Conservation (phyloP, 2,888 invertebrate genomes). For the Pseudeuparius sepicola region DNA sequence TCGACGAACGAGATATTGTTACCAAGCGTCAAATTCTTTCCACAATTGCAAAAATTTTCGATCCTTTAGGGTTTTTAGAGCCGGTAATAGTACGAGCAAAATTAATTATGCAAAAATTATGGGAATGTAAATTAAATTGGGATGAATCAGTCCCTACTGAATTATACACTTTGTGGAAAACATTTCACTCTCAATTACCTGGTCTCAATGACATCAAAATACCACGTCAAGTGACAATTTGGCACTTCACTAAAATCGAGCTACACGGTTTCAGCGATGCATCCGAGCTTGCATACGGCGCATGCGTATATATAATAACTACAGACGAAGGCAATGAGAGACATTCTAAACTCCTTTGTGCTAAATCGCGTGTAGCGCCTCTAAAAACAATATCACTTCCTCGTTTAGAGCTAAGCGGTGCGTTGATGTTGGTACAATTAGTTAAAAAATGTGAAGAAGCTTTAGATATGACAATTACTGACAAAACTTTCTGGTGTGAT, state of each 20-base stretch:
- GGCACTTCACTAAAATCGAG: no score
- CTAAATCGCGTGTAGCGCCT: conserved; percentile 18
- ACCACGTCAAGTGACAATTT: conserved; percentile 9
- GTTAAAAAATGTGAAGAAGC: no score
- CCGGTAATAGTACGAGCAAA: conserved; percentile 14
- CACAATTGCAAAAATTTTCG: no score
- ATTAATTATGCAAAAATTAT: conserved; percentile 15
- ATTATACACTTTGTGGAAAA: conserved; percentile 1
- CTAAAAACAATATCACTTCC: conserved; percentile 16
- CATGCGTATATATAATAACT: conserved; percentile 16
- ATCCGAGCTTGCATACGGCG: conserved; percentile 16
- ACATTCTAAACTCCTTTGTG: conserved; percentile 14
- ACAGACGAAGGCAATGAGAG: conserved; percentile 2
- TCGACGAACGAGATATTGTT: no score
- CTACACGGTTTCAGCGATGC: conserved; percentile 20
- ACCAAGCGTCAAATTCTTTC: no score
- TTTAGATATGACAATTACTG: no score
- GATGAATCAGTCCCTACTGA: conserved; percentile 10
- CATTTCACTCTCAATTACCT: conserved; percentile 5
- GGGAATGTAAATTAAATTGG: conserved; percentile 12
- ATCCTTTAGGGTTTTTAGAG: no score
- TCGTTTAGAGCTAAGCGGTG: conserved; percentile 18
- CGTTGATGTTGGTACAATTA: conserved; percentile 14
- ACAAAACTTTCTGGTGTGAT: conserved; percentile 15
- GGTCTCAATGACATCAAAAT: conserved; percentile 13